Evolutionary conservation across 92 coral and sea anemone genomes (phyloP).

Genomic region (Palythoa grandis): DNA sequence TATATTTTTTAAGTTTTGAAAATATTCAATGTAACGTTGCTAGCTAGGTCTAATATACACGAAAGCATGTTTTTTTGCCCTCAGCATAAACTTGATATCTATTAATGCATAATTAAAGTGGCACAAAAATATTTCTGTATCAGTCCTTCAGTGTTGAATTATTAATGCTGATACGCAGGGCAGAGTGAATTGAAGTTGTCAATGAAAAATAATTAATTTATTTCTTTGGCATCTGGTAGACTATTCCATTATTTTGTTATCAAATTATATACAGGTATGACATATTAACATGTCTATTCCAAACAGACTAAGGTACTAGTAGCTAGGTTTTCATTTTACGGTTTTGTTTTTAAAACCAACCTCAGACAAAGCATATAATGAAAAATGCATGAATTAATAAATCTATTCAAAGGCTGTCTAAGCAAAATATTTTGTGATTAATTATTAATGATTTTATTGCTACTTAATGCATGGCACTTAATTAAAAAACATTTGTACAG

Average conservation of each 20-base stretch:
- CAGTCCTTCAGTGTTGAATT: not conserved
- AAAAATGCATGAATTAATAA: not conserved
- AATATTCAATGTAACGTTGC: not conserved
- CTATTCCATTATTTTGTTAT: no score
- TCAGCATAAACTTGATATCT: not conserved
- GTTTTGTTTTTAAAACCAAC: no score
- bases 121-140: not conserved
- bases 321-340: no score
- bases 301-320: no score
- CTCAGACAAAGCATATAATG: no score
- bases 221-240: no score
- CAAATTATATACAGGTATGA: no score
- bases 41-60: not conserved
- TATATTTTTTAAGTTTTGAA: no score
- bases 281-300: no score
- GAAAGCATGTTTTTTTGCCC: not conserved
- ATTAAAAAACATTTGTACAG: no score
- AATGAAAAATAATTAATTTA: not conserved
- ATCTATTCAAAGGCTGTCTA: not conserved
- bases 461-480: no score
- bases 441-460: not conserved
- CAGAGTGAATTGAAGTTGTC: not conserved
- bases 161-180: not conserved
- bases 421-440: slow-evolving; percentile 5
- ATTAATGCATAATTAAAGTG: not conserved